Conservation (phyloP, 2,888 invertebrate species). For the Caenorhabditis afra region DNA sequence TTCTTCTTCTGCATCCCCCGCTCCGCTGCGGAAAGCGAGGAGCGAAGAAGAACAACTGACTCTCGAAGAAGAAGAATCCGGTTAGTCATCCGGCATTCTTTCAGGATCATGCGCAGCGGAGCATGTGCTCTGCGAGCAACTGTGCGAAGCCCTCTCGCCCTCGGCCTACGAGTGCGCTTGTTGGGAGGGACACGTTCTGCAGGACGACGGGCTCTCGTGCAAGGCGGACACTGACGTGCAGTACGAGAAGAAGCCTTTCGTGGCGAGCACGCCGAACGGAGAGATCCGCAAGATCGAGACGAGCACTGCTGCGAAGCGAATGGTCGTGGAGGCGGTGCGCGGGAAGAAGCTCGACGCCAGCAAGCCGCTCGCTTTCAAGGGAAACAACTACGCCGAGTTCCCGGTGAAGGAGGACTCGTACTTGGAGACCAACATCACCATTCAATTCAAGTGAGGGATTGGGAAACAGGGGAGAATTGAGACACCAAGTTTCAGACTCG, state of each 20-base stretch:
- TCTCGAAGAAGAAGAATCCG: too few species aligned
- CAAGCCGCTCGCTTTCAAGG: slow-evolving; percentile 51
- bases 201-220: slow-evolving; percentile 66
- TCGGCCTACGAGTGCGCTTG: slow-evolving; percentile 70
- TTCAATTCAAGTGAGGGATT: slow-evolving; percentile 67
- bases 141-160: slow-evolving; percentile 61
- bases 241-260: slow-evolving; percentile 27
- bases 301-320: slow-evolving; percentile 8
- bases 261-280: neutral
- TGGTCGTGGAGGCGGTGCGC: slow-evolving; percentile 10
- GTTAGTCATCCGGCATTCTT: slow-evolving; percentile 17
- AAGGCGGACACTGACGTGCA: slow-evolving; percentile 48
- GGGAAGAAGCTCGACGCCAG: slow-evolving; percentile 8
- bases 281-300: slow-evolving; percentile 3
- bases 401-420: slow-evolving; percentile 61
- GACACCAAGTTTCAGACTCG: slow-evolving; percentile 51
- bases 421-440: slow-evolving; percentile 68
- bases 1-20: too few species aligned
- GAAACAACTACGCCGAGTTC: slow-evolving; percentile 67
- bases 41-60: slow-evolving; percentile 13
- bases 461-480: neutral
- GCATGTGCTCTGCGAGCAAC: slow-evolving; percentile 65
- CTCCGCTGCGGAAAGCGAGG: neutral
- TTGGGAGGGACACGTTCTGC: slow-evolving; percentile 66
- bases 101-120: slow-evolving; percentile 63